A percentile compares a stretch with the other conserved stretches of the same genome.
Evolutionary conservation across 2,113 vertebrate genomes (phyloP).

Genomic region (Grus americana): DNA sequence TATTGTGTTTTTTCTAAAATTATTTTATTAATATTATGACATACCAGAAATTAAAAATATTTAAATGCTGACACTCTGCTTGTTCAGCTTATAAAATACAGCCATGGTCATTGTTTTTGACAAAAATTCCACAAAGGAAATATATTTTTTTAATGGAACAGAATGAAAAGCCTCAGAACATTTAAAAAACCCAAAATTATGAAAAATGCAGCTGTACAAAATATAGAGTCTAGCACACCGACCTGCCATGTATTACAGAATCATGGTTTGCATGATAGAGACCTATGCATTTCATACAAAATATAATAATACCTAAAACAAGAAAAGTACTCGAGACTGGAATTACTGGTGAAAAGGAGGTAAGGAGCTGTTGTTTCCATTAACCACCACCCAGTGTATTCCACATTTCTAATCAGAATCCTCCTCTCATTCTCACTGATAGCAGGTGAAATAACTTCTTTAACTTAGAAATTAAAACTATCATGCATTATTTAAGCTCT

Average conservation of each 20-base stretch:
- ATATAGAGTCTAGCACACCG: neutral
- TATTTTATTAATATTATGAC: neutral
- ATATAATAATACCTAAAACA: neutral
- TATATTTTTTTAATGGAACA: neutral
- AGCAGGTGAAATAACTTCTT: neutral
- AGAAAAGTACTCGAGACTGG: neutral
- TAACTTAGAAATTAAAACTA: neutral
- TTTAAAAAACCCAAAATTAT: neutral
- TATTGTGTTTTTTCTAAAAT: neutral
- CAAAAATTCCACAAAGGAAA: neutral
- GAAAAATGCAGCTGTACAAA: neutral
- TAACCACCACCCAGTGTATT: neutral
- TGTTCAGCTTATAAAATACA: neutral
- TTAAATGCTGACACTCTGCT: neutral
- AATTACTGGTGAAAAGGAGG: neutral
- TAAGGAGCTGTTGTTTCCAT: neutral
- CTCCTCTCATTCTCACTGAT: neutral
- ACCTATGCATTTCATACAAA: neutral
- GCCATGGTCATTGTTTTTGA: neutral
- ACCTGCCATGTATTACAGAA: neutral
- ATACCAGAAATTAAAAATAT: neutral
- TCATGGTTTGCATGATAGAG: neutral
- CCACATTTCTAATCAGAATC: neutral
- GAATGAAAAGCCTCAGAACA: neutral
- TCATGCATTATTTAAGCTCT: neutral